Evolutionary conservation across 2,113 vertebrate species (phyloP), one percentile per base, ranked within the genome.

Genomic region (Cryptotis parvus): DNA sequence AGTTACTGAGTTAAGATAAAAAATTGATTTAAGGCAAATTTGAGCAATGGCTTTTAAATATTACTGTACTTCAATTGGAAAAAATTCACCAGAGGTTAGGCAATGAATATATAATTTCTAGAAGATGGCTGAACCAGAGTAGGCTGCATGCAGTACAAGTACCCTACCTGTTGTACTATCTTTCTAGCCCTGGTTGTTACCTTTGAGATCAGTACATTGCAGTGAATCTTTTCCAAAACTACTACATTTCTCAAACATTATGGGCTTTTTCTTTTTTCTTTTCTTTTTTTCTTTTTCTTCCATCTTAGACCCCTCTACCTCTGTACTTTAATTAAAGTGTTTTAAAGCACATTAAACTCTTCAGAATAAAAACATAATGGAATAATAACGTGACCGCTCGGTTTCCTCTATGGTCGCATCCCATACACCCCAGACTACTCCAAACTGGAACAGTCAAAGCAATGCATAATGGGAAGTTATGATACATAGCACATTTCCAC

Each of bases 311-410:
- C 35, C 18, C 24, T 55, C 22, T 91, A 49, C 29, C 29, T 66
- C 18, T 92, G 74, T 84, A 78, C 29, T 29, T 89, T 91, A 89
- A 92, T 95, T 91, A 95, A 91, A 95, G 5, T 4, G n/a, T 86
- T 31, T 80, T 86, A 69, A 90, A 94, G 82, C 9, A 73, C 26
- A 86, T 33, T 77, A 43, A 69, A 61, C 33, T 92, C 33, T 81
- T 75, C 39, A 72, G 70, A 68, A 77, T 72, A 77, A 91, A n/a
- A 92, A 83, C 69, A 55, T 18, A 45, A 27, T 3, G 7, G 45
- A 49, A 49, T 90, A 2, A 52, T 31, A 12, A 70, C n/a, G 6
- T 76, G 74, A 87, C n/a, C 78, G 85, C 31, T 74, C 22, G 10
- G 22, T 92, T 20, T 3, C 61, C 35, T 49, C n/a, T n/a, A n/a